These are phyloP conservation scores for Orthonychiurus folsomi DNA, from an alignment of 2,888 invertebrate species.

Conservation along the genomic window DNA sequence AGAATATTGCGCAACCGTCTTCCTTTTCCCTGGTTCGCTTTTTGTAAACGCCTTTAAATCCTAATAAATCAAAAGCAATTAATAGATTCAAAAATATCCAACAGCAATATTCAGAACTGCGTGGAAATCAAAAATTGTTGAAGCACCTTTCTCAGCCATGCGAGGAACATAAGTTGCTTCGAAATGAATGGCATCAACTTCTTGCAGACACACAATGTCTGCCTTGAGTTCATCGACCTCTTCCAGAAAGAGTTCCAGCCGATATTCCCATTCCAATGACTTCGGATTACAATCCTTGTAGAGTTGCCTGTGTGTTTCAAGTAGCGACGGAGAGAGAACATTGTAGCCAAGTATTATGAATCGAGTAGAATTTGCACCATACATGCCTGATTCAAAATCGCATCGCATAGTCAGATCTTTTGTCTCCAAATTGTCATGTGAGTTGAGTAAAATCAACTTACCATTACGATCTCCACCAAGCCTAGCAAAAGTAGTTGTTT, in stretches of 20 bases:
- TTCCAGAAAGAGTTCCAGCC: constrained; percentile 52
- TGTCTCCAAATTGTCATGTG: background rate
- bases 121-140: background rate
- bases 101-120: background rate
- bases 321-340: constrained; percentile 71
- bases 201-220: constrained; percentile 77
- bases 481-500: constrained; percentile 26
- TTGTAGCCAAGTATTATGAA: constrained; percentile 77
- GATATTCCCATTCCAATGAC: constrained; percentile 60
- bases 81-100: background rate
- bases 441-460: background rate
- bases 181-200: constrained; percentile 73
- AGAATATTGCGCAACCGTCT: constrained; percentile 90
- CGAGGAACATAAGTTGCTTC: constrained; percentile 51
- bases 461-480: too few relatives aligned
- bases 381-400: constrained; percentile 20
- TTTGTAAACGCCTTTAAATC: constrained; percentile 69
- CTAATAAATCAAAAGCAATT: constrained; percentile 44
- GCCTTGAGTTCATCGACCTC: constrained; percentile 53
- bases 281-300: constrained; percentile 56
- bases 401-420: background rate
- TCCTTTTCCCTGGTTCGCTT: constrained; percentile 67
- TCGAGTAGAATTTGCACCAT: constrained; percentile 27
- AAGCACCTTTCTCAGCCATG: constrained; percentile 45
- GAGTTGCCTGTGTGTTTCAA: constrained; percentile 63